Evolutionary conservation across 2,797 vertebrate genomes (phyloP), one percentile per base, ranked within the genome.

Genomic region (Glyptemys insculpta): DNA sequence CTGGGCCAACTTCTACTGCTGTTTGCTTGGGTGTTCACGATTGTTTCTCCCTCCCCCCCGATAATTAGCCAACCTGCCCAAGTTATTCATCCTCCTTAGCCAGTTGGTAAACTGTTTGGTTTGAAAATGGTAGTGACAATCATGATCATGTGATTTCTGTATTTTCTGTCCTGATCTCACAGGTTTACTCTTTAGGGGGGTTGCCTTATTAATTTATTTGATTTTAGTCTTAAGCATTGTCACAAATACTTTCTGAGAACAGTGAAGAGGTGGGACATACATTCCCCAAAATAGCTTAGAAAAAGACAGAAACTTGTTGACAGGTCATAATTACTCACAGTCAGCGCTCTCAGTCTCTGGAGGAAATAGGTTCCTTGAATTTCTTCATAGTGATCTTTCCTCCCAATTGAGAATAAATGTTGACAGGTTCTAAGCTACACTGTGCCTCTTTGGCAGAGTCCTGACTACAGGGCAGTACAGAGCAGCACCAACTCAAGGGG

Each of bases 221-320:
- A 84, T 81, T 91, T 82, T 82, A 83, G 18, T 91, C 92, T 93
- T 92, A 94, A 91, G 83, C 53, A 72, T 94, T 96, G 91, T 92
- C 89, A 96, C 87, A 90, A 91, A 93, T 82, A 74, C n/a, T 44
- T 37, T 89, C 57, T 92, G 82, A 90, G 18, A 97, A 81, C 57
- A 93, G 50, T 74, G 91, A 96, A 91, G 82, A 96, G 65, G 84
- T 84, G 52, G 86, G 95, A 94, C 94, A 97, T 94, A 95, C 84
- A 91, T 37, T 97, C 96, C 94, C 96, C 96, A 96, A 97, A 97
- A 97, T 97, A 97, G 95, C 82, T 93, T 94, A 96, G 85, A 85
- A 97, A 94, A 86, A 95, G 95, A 92, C 93, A 95, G 97, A 96
- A 78, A 91, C 87, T 92, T 91, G 72, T 96, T 97, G 96, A 96